These are phyloP conservation scores for Argyrosomus regius DNA, from an alignment of 2,797 vertebrate species.

Conservation along the genomic window DNA sequence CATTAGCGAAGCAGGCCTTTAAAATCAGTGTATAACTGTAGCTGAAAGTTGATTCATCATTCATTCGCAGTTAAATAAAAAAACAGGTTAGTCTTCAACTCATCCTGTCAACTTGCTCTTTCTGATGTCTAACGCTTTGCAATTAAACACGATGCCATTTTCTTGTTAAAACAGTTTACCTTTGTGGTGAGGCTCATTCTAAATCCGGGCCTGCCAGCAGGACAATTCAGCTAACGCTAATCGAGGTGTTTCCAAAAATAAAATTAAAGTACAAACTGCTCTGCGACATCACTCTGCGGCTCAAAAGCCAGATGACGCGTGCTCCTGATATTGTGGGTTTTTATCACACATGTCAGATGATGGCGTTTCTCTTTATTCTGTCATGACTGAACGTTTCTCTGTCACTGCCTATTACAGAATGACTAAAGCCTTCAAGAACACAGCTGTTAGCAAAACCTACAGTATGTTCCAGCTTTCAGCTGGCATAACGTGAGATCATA, in stretches of 20 bases:
- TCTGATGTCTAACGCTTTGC: constrained; percentile 2
- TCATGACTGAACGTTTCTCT: neutral
- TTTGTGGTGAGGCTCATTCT: constrained; percentile 26
- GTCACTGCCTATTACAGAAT: neutral
- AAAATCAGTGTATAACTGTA: neutral
- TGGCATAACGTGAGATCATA: neutral
- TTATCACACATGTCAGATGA: constrained; percentile 6
- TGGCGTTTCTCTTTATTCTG: constrained; percentile 9
- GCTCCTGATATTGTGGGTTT: constrained; percentile 24
- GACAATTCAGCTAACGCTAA: constrained; percentile 34
- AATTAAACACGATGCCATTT: constrained; percentile 26
- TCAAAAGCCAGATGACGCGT: constrained; percentile 22
- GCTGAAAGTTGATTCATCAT: constrained; percentile 7
- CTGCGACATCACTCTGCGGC: constrained; percentile 34
- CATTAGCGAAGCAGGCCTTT: neutral
- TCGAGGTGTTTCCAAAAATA: constrained; percentile 55
- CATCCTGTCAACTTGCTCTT: neutral
- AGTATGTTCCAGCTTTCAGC: constrained; percentile 2
- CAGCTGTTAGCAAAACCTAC: neutral
- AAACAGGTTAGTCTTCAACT: neutral
- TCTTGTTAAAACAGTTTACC: constrained; percentile 19
- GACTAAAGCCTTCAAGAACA: neutral
- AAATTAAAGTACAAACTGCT: constrained; percentile 47
- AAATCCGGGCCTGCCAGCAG: constrained; percentile 37
- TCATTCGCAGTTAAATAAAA: constrained; percentile 2